Evolutionary conservation across 2,113 vertebrate genomes (phyloP).

Genomic region (Rhea pennata): DNA sequence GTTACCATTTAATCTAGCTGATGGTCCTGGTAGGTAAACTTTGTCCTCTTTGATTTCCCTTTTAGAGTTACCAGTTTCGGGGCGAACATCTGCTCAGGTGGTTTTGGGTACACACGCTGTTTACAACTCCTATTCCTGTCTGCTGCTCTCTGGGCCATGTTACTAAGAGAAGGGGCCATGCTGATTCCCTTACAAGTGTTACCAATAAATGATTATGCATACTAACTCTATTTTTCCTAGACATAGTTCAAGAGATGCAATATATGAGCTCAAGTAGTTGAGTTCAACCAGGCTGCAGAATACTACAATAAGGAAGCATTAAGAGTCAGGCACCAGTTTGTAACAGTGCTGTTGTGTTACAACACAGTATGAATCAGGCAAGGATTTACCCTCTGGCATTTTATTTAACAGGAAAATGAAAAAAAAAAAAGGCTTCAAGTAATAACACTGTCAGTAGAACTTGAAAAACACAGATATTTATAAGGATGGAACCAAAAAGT

Average conservation of each 20-base stretch:
- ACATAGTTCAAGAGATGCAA: not conserved
- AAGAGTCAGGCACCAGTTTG: not conserved
- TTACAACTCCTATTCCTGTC: not conserved
- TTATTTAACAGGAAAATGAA: not conserved
- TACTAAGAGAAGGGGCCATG: accelerated
- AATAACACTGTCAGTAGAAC: not conserved
- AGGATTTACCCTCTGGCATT: not conserved
- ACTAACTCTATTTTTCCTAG: not conserved
- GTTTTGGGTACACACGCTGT: not conserved
- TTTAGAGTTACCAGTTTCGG: not conserved
- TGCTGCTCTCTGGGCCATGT: not conserved
- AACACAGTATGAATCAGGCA: not conserved
- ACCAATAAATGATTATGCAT: not conserved
- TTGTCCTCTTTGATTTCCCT: not conserved
- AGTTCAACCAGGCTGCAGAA: not conserved
- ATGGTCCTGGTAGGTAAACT: not conserved
- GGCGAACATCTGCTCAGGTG: not conserved
- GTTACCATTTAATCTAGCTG: not conserved
- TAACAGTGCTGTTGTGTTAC: not conserved
- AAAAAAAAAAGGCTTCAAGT: not conserved
- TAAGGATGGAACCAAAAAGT: not conserved
- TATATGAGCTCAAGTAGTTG: not conserved
- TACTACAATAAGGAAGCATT: not conserved
- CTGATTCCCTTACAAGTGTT: not conserved
- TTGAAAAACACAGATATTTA: not conserved